Evolutionary conservation across 2,888 invertebrate species (phyloP), one percentile per base, ranked within the genome.

Genomic region (Gastrophysa polygoni): DNA sequence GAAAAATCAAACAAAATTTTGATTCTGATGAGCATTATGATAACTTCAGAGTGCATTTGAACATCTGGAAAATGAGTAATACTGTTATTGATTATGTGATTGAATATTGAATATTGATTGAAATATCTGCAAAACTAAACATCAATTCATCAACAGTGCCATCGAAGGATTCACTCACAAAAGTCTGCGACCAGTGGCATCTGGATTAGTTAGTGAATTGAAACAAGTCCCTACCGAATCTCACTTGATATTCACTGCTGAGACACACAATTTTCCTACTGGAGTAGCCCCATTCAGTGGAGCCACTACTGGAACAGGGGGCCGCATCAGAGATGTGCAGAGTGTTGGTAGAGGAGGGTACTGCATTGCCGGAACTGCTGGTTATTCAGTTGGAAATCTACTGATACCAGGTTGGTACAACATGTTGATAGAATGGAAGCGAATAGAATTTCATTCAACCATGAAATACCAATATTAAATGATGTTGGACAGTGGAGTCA

Each of bases 211-310:
- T 1, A 85, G 90, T 57, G 79, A 85, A 58, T 84, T 90, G 56
- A 69, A 74, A 48, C 72, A 84, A 47, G 82, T 85, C 47, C 77
- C 82, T 10, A 83, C 87, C 0, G 85, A 89, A 14, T 91, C 93
- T 0, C 95, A 98, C 81, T 88, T 98, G 38, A 95, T 97, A 75
- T 98, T 98, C 78, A 98, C 98, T 0, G 98, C 98, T 0, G 98
- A 99, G 83, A 99, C 98, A 0, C 98, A 99, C 82, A 98, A 98
- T 80, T 98, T 98, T 86, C 96, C 96, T 0, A 97, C 96, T 0
- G 96, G 96, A 0, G 96, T 98, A 8, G 96, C 97, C 0, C 98
- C 98, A 0, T 98, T 98, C 71, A 96, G 96, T 82, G 98, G 98
- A 0, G 98, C 98, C 0, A 96, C 98, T 0, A 98, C 98, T 0